Percentiles rank a stretch among this genome's conserved stretches.
Conservation (phyloP, 2,113 vertebrate genomes). For the Spilogale gracilis region DNA sequence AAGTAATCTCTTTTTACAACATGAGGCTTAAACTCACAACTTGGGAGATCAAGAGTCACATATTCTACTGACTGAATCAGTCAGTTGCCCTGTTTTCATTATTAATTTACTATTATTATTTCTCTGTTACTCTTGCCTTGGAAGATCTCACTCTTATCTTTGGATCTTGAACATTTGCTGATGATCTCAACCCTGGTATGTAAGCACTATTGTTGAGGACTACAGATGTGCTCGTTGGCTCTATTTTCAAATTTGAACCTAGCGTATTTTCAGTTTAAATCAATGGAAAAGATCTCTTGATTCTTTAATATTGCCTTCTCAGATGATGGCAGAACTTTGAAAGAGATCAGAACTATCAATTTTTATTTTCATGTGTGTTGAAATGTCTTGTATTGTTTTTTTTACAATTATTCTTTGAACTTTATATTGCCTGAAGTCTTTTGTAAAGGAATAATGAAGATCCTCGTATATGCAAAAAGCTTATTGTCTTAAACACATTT, state of each 20-base stretch:
- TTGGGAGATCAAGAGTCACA: not conserved
- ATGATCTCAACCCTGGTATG: not conserved
- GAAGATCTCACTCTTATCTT: not conserved
- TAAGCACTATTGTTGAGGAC: not conserved
- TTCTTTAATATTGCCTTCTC: conserved; percentile 15
- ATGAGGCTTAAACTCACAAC: not conserved
- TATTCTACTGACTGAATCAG: not conserved
- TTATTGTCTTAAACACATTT: conserved; percentile 48
- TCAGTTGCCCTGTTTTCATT: not conserved
- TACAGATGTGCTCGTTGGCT: not conserved
- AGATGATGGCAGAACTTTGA: conserved; percentile 34
- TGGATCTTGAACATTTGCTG: not conserved
- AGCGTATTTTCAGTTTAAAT: not conserved
- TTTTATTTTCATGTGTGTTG: conserved; percentile 63
- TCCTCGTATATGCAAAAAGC: conserved; percentile 19
- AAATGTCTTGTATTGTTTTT: conserved; percentile 1
- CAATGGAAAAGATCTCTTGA: not conserved
- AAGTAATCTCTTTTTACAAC: not conserved
- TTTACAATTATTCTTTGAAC: conserved; percentile 27
- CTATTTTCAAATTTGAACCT: not conserved
- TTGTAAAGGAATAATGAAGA: conserved; percentile 54
- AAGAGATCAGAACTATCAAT: conserved; percentile 36
- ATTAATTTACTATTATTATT: not conserved
- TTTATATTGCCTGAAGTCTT: conserved; percentile 6
- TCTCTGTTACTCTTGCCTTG: not conserved